phyloP scores from a whole-genome alignment of 2,797 vertebrate species.

The Eidolon dupreanum region DNA sequence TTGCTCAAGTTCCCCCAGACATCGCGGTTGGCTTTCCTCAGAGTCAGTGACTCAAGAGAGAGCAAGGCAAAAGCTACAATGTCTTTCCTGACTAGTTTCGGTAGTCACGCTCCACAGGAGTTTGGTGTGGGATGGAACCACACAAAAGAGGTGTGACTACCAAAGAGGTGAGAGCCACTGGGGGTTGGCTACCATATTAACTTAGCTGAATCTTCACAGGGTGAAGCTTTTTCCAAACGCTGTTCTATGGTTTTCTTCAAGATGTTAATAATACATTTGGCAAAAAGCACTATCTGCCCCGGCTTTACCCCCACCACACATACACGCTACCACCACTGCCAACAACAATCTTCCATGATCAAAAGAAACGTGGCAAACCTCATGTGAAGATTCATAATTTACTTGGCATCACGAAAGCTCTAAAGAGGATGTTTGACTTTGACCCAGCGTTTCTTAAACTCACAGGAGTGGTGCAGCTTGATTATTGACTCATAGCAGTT shows the following conservation, averaged over 20 bases:
- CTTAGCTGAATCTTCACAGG: neutral
- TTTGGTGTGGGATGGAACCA: neutral
- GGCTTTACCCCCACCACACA: neutral
- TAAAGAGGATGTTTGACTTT: neutral
- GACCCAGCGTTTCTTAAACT: neutral
- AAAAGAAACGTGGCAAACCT: neutral
- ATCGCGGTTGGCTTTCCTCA: neutral
- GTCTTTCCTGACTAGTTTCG: neutral
- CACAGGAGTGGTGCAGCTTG: neutral
- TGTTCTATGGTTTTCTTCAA: neutral
- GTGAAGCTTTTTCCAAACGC: neutral
- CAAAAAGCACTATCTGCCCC: neutral
- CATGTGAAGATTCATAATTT: neutral
- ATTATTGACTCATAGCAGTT: neutral
- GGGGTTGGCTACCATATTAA: neutral
- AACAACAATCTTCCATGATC: neutral
- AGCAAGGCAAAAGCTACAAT: neutral
- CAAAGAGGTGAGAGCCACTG: neutral
- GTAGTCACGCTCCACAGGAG: neutral
- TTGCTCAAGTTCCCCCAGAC: neutral
- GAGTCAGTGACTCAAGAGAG: neutral
- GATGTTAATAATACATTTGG: neutral
- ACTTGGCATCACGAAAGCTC: neutral
- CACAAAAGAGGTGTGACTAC: neutral
- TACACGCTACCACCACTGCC: fast-evolving